Conservation (phyloP, 2,797 vertebrate species). For the Schizopygopsis pylzovi region DNA sequence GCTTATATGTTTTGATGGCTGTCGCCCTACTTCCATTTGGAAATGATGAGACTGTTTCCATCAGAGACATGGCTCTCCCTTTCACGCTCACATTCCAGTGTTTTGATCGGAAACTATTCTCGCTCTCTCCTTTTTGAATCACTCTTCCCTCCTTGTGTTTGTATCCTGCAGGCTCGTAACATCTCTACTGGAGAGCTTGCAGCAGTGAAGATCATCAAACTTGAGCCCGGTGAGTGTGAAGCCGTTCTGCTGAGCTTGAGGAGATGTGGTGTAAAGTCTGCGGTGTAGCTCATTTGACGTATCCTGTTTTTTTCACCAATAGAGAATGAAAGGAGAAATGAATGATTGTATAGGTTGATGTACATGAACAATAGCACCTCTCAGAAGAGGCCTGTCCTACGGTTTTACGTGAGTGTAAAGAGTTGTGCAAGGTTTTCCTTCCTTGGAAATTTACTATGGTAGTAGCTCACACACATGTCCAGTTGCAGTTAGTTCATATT, state of each 20-base stretch:
- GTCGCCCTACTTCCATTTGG: conserved; percentile 60
- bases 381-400: background rate
- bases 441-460: background rate
- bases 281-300: conserved; percentile 15
- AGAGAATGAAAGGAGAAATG: background rate
- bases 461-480: background rate
- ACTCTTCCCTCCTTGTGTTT: conserved; percentile 34
- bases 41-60: conserved; percentile 47
- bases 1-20: conserved; percentile 11
- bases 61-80: conserved; percentile 19
- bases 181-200: conserved; percentile 93
- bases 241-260: conserved; percentile 2
- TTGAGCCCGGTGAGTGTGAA: conserved; percentile 91
- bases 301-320: conserved; percentile 24
- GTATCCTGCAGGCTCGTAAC: conserved; percentile 89
- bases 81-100: conserved; percentile 28
- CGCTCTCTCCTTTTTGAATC: conserved; percentile 31
- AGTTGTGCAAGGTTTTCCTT: background rate
- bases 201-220: conserved; percentile 98
- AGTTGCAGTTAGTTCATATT: background rate
- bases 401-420: background rate
- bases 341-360: background rate
- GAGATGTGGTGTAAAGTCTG: conserved; percentile 11
- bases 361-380: background rate
- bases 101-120: conserved; percentile 44